Conservation (phyloP, 2,888 invertebrate species). For the Brassicogethes aeneus region DNA sequence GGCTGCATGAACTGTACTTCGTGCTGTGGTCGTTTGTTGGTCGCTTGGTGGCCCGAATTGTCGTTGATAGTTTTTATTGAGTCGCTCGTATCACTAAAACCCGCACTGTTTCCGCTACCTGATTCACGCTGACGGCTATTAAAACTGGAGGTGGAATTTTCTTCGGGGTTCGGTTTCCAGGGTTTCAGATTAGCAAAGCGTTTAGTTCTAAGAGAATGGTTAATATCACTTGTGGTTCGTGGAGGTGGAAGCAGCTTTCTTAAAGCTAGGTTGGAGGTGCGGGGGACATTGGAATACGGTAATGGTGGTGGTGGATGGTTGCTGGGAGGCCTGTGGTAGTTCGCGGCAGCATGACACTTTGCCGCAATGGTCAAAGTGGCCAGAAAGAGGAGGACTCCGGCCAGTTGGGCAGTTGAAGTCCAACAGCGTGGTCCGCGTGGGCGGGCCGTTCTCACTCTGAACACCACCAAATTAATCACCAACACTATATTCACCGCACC, state of each 20-base stretch:
- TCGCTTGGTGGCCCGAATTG: too few species aligned
- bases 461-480: constrained; percentile 14
- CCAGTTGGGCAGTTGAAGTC: constrained; percentile 30
- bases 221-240: constrained; percentile 37
- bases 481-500: background rate
- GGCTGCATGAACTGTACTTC: background rate
- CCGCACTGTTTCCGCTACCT: too few species aligned
- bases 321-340: background rate
- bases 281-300: constrained; percentile 29
- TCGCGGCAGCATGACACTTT: constrained; percentile 48
- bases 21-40: background rate
- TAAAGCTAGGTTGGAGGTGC: constrained; percentile 35
- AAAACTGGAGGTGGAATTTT: background rate
- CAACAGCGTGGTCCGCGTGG: constrained; percentile 14
- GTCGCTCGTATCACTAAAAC: too few species aligned
- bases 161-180: background rate
- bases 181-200: background rate
- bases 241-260: constrained; percentile 27
- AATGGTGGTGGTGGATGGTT: constrained; percentile 18
- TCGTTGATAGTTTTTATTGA: too few species aligned
- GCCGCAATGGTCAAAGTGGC: constrained; percentile 48
- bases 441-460: constrained; percentile 24
- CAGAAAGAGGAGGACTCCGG: constrained; percentile 31
- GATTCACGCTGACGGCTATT: background rate
- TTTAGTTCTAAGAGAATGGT: constrained; percentile 13